Evolutionary conservation across 2,888 invertebrate species (phyloP), one percentile per base, ranked within the genome.

Genomic region (Caenorhabditis macrosperma): DNA sequence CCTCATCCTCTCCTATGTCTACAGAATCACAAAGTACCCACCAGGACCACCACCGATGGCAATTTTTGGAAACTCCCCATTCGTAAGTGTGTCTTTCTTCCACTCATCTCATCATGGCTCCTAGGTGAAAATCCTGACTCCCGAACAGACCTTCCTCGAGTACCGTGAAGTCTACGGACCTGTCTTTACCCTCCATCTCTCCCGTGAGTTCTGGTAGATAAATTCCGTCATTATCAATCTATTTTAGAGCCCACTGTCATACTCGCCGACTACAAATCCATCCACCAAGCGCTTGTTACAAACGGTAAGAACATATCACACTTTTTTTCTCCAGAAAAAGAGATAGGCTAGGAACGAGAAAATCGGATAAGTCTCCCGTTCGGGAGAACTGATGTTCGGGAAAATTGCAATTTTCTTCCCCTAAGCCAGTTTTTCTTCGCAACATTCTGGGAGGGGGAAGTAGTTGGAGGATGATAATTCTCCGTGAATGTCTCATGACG

Each of bases 121-220:
- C n/a, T n/a, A 67, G 67, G 41, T 68, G 2, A 74, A 78, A 20
- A 57, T 72, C 9, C 48, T 66, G 15, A 55, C 33, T 12, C 79
- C 79, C 0, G 75, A 80, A 22, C 20, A 64, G 24, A 75, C 75
- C 0, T 75, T 80, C 28, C 59, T 75, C 2, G 66, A 71, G 28
- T 80, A 80, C 24, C 69, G 79, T 6, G 71, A 66, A 12, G 63
- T 77, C n/a, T 89, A 86, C 74, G 89, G 89, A 10, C 82, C 83
- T 7, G 71, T 89, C 2, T 89, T 86, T 78, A 89, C 89, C 1
- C 78, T 89, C 17, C 85, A 85, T 74, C 67, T 89, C 3, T 86
- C 89, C 2, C 61, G 79, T 79, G 12, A 59, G 74, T 50, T 64
- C 12, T 1, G 30, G 15, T 22, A 15, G 20, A n/a, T 0, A 15